Conservation (phyloP, 2,113 vertebrate species). For the Orthonyx spaldingii region DNA sequence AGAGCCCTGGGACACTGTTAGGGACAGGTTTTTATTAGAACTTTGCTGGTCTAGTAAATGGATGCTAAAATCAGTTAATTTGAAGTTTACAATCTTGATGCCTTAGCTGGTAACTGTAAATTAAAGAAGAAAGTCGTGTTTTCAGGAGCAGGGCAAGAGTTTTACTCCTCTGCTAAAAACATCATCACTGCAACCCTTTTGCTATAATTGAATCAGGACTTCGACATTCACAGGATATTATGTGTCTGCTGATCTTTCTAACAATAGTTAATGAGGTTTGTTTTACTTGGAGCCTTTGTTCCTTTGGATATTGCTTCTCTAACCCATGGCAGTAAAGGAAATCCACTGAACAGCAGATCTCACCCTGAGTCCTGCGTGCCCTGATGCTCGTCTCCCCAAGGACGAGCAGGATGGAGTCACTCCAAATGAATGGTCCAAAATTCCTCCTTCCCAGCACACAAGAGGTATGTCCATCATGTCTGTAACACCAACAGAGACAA, state of each 20-base stretch:
- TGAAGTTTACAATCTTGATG: background rate
- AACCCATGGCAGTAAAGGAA: background rate
- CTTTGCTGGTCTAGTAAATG: background rate
- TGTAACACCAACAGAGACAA: background rate
- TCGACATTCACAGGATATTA: background rate
- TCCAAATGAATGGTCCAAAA: background rate
- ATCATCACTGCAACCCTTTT: background rate
- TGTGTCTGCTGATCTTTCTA: background rate
- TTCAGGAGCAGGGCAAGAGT: background rate
- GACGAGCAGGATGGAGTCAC: background rate
- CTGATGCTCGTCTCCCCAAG: background rate
- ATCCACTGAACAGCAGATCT: background rate
- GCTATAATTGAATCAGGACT: background rate
- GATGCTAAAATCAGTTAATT: background rate
- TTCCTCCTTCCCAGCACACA: background rate
- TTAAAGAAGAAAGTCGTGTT: background rate
- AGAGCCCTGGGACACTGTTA: background rate
- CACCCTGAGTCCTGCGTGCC: rapidly evolving
- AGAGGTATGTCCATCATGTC: background rate
- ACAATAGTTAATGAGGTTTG: background rate
- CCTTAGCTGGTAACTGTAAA: background rate
- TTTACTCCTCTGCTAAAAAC: background rate
- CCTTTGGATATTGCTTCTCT: background rate
- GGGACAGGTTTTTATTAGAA: background rate
- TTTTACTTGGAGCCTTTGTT: background rate